Conservation (phyloP, 2,797 vertebrate species). For the Brachyalestes nurse region DNA sequence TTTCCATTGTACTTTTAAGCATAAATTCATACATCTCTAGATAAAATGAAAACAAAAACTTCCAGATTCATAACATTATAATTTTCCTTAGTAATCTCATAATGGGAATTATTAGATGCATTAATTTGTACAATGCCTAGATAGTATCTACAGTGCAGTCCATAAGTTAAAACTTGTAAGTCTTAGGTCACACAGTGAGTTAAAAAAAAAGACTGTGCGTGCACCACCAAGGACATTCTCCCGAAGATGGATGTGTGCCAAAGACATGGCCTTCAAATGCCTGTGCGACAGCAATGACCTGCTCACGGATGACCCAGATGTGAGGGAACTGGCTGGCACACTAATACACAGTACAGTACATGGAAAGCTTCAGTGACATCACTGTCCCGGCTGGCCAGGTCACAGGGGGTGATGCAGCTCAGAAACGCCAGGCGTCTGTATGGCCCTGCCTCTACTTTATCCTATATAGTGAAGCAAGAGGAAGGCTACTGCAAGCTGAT, state of each 20-base stretch:
- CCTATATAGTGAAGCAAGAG: conserved; percentile 56
- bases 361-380: conserved; percentile 41
- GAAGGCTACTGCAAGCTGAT: conserved; percentile 60
- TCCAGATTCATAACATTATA: too few species aligned
- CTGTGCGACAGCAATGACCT: conserved; percentile 40
- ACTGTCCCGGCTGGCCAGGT: conserved; percentile 32
- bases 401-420: conserved; percentile 52
- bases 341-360: conserved; percentile 30
- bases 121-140: too few species aligned
- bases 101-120: too few species aligned
- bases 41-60: too few species aligned
- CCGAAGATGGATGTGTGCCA: neutral
- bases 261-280: conserved; percentile 5
- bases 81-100: too few species aligned
- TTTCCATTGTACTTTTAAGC: too few species aligned
- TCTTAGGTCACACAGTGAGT: neutral
- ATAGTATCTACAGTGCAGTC: too few species aligned
- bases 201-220: neutral
- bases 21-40: too few species aligned
- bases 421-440: conserved; percentile 59
- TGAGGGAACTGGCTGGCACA: conserved; percentile 43
- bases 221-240: neutral
- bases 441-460: conserved; percentile 51
- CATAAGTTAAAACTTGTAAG: neutral
- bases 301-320: conserved; percentile 57